phyloP scores from a whole-genome alignment of 2,888 invertebrate genomes.

The Rhagophthalmus giganteus region DNA sequence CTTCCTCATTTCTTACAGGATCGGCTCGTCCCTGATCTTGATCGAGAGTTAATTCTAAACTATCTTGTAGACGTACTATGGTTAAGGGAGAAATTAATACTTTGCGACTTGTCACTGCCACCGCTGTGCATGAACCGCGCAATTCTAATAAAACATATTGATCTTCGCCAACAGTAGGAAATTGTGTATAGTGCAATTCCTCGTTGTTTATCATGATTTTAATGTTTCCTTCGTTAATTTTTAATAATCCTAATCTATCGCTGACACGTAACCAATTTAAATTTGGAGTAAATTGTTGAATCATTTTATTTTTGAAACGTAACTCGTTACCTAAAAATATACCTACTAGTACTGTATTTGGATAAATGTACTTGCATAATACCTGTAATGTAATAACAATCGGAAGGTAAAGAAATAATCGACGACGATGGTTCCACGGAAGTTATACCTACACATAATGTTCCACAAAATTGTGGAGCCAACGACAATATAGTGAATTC shows the following conservation, averaged over 20 bases:
- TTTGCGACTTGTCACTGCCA: constrained; percentile 72
- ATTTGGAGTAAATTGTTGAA: constrained; percentile 70
- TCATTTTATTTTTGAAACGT: constrained; percentile 65
- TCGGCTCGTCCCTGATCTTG: constrained; percentile 37
- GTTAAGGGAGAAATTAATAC: constrained; percentile 59
- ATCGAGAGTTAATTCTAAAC: constrained; percentile 64
- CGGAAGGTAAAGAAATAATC: constrained; percentile 67
- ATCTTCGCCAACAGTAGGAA: constrained; percentile 54
- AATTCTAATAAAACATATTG: constrained; percentile 84
- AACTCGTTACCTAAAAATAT: constrained; percentile 64
- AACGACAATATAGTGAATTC: constrained; percentile 73
- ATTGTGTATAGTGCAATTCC: constrained; percentile 60
- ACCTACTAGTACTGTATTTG: neutral
- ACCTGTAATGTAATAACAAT: constrained; percentile 71
- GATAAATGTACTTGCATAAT: constrained; percentile 13
- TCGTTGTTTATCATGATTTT: constrained; percentile 81
- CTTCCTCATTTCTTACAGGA: neutral
- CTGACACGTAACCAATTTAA: constrained; percentile 82
- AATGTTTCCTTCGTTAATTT: constrained; percentile 69
- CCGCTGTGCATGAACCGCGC: constrained; percentile 75
- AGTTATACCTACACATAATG: constrained; percentile 78
- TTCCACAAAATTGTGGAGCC: constrained; percentile 69
- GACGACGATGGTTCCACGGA: constrained; percentile 62
- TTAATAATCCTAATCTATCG: constrained; percentile 76
- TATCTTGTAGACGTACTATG: constrained; percentile 61